Conservation (phyloP, 2,888 invertebrate genomes). For the Zaprionus lineosus region DNA sequence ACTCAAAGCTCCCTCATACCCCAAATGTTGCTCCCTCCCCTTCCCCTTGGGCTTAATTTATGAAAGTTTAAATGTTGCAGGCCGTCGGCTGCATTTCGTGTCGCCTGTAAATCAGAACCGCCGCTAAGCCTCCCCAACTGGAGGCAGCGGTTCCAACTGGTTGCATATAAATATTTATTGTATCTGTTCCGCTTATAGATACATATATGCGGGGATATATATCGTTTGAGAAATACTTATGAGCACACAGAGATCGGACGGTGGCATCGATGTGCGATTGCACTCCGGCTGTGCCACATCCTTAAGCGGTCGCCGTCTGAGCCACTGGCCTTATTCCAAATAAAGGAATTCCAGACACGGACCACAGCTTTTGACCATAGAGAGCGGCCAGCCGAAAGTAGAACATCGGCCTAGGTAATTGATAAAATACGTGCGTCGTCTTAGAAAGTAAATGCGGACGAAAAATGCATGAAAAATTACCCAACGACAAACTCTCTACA, state of each 20-base stretch:
- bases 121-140: conserved; percentile 54
- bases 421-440: conserved; percentile 58
- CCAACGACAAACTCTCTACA: too few relatives aligned
- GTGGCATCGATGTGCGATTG: background rate
- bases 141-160: conserved; percentile 56
- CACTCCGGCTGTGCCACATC: conserved; percentile 58
- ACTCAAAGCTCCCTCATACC: background rate
- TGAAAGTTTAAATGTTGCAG: conserved; percentile 69
- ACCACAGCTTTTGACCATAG: conserved; percentile 47
- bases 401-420: conserved; percentile 58
- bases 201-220: too few relatives aligned
- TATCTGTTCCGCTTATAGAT: conserved; percentile 53
- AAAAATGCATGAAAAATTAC: conserved; percentile 9
- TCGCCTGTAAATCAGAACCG: conserved; percentile 69
- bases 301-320: conserved; percentile 61
- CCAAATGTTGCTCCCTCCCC: background rate
- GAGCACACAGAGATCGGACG: background rate
- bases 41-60: conserved; percentile 57
- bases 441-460: conserved; percentile 65
- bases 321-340: conserved; percentile 67
- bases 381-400: conserved; percentile 58
- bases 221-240: conserved; percentile 2
- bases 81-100: conserved; percentile 63
- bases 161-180: conserved; percentile 70
- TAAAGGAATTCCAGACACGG: conserved; percentile 57